Base-by-base conservation (phyloP, 2,888 invertebrate genomes). In the Mylabris sibirica region DNA sequence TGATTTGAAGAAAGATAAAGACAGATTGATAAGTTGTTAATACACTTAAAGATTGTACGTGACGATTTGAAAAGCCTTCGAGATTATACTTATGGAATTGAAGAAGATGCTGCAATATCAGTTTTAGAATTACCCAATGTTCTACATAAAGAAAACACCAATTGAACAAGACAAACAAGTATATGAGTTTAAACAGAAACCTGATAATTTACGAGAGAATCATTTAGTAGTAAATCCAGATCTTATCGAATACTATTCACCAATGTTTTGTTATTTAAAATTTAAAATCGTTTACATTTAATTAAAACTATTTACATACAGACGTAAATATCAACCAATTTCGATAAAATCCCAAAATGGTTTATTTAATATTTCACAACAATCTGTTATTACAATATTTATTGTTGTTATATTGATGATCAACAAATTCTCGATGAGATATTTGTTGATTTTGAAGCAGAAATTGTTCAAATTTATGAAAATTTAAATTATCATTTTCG, bases 121-220 rank as follows among this genome's bases (percentile, higher is more conserved):
- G 87, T 88, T 68, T 84, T 95, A 64, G 87, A 88, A 77, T 80
- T 95, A 65, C 95, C 95, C 0, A 95, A 94, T 81, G 77, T 81
- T 61, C 78, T 95, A 70, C 91, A 94, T 81, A 71, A n/a, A 85
- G 0, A 85, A 85, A 60, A 93, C 93, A 20, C 92, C 93, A 0
- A 38, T 67, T 34, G 77, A 83, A 64, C 66, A 57, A 22, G 81
- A 85, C 60, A 59, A 68, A 24, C 67, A 82, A 66, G 66, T 85
- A 49, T 75, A 83, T 72, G 72, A 74, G 61, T 81, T 75, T 68
- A 68, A 74, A 26, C 74, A 78, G 74, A 80, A 82, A 79, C 83
- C 82, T 75, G 41, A 66, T 3, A 64, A 68, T 81, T 76, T 75
- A 87, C 83, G 84, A 82, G 82, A 78, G 64, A 77, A 69, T 81